Evolutionary conservation across 2,888 invertebrate genomes (phyloP), one percentile per base, ranked within the genome.

Genomic region (Coleophora flavipennella): DNA sequence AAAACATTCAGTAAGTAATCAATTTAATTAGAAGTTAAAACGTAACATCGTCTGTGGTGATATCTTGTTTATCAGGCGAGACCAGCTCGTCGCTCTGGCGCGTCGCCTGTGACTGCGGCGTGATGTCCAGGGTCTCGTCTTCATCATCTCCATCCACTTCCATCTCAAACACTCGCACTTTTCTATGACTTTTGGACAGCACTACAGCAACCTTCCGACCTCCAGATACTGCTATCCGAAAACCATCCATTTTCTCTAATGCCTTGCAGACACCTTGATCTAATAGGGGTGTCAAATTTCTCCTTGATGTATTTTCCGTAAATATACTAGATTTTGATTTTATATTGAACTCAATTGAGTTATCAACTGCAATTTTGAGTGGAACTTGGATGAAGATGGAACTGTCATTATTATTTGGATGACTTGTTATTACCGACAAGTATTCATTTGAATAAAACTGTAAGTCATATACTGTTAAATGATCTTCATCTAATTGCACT

Each of bases 81-180:
- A 57, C 62, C 48, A 68, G 67, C 45, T 71, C 59, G 48, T 57
- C 64, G 55, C 55, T 63, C 42, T 46, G 57, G 43, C 45, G 67
- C 39, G 60, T 65, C 39, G 55, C 59, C 41, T 71, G 62, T 13
- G 81, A 83, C 38, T 72, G 72, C 26, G 79, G 72, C 29, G 84
- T 84, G 3, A 67, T 72, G 38, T 85, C 85, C 13, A 84, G 57
- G n/a, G 77, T 77, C 40, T 85, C 87, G 29, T 92, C 92, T 40
- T 95, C 96, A 46, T 97, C 96, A 41, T 94, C 94, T 14, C 95
- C 96, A 62, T 96, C 96, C 0, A 91, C 92, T 80, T 97, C 97
- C 91, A 96, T 96, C 71, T 97, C 95, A 65, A 94, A 94, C 35
- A 96, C 87, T 45, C 94, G 87, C 33, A 97, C 92, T 67, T 94